phyloP scores from a whole-genome alignment of 2,888 invertebrate genomes.

The Macrosoma leucophasiata region DNA sequence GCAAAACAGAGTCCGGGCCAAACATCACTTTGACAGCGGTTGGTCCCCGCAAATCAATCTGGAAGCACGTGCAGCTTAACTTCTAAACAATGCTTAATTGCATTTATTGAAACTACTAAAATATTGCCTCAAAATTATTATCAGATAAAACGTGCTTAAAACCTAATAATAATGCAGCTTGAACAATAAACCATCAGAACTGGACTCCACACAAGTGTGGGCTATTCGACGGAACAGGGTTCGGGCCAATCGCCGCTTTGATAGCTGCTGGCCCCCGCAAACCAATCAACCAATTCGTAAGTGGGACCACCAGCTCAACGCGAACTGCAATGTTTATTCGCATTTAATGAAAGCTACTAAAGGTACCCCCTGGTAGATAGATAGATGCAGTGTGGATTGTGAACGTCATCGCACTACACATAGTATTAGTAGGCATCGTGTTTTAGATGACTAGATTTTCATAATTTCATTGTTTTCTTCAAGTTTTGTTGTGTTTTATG shows the following conservation, averaged over 20 bases:
- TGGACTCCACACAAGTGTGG: slow-evolving; percentile 62
- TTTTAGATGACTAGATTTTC: too few species aligned
- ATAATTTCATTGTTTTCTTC: too few species aligned
- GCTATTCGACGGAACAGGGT: slow-evolving; percentile 61
- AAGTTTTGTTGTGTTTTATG: too few species aligned
- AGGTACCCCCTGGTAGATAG: slow-evolving; percentile 50
- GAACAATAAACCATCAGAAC: too few species aligned
- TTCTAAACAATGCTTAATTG: slow-evolving; percentile 46
- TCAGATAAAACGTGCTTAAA: too few species aligned
- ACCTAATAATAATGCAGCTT: too few species aligned
- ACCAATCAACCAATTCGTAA: slow-evolving; percentile 37
- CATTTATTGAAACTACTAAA: slow-evolving; percentile 59
- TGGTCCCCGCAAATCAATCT: slow-evolving; percentile 53
- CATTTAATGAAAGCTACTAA: slow-evolving; percentile 57
- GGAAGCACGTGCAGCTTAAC: slow-evolving; percentile 45
- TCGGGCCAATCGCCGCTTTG: slow-evolving; percentile 50
- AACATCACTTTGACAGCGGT: slow-evolving; percentile 50
- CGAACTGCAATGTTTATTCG: slow-evolving; percentile 46
- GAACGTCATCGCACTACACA: too few species aligned
- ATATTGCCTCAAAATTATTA: too few species aligned
- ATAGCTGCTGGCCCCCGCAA: slow-evolving; percentile 54
- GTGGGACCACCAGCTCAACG: slow-evolving; percentile 58
- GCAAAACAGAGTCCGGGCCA: slow-evolving; percentile 52
- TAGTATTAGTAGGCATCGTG: too few species aligned
- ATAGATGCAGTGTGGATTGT: slow-evolving; percentile 40